Conservation (phyloP, 2,888 invertebrate species). For the Nezara viridula region DNA sequence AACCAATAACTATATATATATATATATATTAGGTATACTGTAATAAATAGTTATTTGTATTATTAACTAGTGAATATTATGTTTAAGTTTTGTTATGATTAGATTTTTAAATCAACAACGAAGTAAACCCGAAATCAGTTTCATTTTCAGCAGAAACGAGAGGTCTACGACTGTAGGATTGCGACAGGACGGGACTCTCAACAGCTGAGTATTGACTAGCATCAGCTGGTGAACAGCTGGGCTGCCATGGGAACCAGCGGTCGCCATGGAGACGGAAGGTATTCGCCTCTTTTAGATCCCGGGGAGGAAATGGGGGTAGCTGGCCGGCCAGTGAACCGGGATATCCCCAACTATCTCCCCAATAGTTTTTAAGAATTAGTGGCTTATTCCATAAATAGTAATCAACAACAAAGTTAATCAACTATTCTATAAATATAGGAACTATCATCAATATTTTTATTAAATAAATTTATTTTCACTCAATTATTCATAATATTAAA, state of each 20-base stretch:
- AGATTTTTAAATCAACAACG: not conserved
- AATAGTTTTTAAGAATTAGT: not conserved
- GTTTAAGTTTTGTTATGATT: no score
- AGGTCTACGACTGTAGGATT: slow-evolving; percentile 41
- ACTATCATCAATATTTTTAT: not conserved
- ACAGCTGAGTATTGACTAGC: slow-evolving; percentile 56
- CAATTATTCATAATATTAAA: no score
- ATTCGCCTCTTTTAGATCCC: not conserved
- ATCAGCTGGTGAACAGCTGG: slow-evolving; percentile 55
- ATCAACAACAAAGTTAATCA: not conserved
- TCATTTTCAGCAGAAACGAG: slow-evolving; percentile 11
- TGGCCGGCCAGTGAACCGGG: slow-evolving; percentile 27
- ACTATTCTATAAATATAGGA: not conserved
- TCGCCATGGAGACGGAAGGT: slow-evolving; percentile 51
- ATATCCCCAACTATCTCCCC: not conserved
- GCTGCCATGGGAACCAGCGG: slow-evolving; percentile 54
- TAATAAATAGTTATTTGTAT: no score
- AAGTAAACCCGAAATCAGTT: not conserved
- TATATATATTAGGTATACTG: no score
- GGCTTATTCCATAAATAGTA: not conserved
- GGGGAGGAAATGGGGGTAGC: slow-evolving; percentile 6
- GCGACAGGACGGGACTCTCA: slow-evolving; percentile 20
- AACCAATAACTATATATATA: no score
- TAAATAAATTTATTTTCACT: no score
- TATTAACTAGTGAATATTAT: no score